Percentiles rank a stretch among this genome's conserved stretches.
These are phyloP conservation scores for Tenrec ecaudatus DNA, from an alignment of 2,113 vertebrate species.

Conservation along the genomic window DNA sequence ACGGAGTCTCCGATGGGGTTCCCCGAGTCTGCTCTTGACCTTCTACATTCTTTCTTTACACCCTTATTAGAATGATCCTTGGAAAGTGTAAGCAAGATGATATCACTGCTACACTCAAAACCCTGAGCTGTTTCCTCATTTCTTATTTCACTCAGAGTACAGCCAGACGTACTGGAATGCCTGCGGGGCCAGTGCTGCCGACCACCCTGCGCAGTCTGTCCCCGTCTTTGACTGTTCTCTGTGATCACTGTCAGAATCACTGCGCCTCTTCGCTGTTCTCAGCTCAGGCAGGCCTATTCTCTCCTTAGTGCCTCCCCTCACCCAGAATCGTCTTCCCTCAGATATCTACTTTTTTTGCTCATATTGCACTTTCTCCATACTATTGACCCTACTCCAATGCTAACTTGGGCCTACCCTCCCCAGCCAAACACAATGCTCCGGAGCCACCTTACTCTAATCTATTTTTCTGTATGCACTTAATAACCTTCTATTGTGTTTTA, in stretches of 20 bases:
- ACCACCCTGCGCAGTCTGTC: neutral
- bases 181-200: neutral
- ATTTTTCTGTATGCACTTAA: neutral
- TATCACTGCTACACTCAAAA: neutral
- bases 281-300: neutral
- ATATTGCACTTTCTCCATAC: neutral
- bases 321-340: neutral
- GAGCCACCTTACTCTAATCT: neutral
- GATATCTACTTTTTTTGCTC: neutral
- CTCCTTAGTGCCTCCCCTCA: neutral
- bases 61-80: neutral
- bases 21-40: neutral
- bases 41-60: conserved; percentile 2
- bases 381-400: neutral
- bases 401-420: neutral
- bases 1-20: neutral
- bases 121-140: neutral
- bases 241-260: neutral
- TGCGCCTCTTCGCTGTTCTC: neutral
- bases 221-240: too few relatives aligned
- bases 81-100: neutral
- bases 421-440: too few relatives aligned
- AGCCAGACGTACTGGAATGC: neutral
- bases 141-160: conserved; percentile 19
- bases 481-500: neutral